These are phyloP conservation scores for Brachyalestes nurse DNA, from an alignment of 2,797 vertebrate species.

Conservation along the genomic window DNA sequence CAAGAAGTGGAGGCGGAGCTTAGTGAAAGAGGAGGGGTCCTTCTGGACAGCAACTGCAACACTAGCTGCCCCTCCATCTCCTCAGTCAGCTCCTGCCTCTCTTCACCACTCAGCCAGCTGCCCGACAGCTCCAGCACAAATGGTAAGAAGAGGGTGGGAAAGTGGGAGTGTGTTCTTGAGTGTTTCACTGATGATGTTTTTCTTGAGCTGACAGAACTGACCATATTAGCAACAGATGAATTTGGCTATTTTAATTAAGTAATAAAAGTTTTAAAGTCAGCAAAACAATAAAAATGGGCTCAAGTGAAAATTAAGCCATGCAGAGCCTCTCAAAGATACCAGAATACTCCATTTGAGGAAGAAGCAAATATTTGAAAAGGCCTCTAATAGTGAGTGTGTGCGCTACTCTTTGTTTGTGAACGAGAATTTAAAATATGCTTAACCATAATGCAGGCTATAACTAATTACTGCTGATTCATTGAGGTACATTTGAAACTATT, in stretches of 20 bases:
- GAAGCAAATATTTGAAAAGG: no score
- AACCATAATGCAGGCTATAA: no score
- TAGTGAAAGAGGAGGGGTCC: conserved; percentile 51
- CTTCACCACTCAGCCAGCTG: conserved; percentile 67
- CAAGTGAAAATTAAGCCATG: no score
- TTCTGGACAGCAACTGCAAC: conserved; percentile 66
- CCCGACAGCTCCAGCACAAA: conserved; percentile 57
- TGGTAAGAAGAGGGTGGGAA: conserved; percentile 60
- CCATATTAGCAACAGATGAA: not conserved
- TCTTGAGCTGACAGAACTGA: not conserved
- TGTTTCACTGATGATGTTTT: not conserved
- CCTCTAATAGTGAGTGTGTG: not conserved
- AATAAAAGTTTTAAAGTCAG: no score
- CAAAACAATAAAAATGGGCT: no score
- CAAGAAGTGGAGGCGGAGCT: conserved; percentile 77
- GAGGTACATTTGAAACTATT: no score
- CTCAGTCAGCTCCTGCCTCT: conserved; percentile 53
- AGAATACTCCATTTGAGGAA: no score
- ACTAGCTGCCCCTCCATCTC: conserved; percentile 63
- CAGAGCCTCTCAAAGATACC: no score
- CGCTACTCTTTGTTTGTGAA: not conserved
- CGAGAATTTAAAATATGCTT: no score
- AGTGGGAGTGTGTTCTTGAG: not conserved
- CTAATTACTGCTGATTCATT: no score
- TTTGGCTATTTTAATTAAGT: not conserved